phyloP scores from a whole-genome alignment of 2,888 invertebrate genomes.

The Diplolepis rosae region DNA sequence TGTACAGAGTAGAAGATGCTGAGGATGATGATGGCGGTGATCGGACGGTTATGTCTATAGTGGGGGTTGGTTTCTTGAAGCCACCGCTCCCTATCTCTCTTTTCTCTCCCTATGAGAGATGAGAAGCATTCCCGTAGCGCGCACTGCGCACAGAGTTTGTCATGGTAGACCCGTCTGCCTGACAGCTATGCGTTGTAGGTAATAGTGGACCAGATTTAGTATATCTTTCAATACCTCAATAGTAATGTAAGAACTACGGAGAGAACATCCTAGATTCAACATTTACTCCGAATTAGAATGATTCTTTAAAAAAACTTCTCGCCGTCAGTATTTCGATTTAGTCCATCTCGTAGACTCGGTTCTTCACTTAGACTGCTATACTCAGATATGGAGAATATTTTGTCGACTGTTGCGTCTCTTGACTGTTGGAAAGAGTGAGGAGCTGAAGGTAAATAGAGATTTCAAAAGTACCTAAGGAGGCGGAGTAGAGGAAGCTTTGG shows the following conservation, averaged over 20 bases:
- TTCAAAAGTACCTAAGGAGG: slow-evolving; percentile 44
- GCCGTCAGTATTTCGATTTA: too few relatives aligned
- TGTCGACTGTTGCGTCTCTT: not conserved
- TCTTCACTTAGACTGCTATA: not conserved
- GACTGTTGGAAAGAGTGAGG: slow-evolving; percentile 41
- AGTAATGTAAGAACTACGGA: not conserved
- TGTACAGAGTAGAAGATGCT: slow-evolving; percentile 53
- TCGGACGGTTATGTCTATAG: slow-evolving; percentile 47
- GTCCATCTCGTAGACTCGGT: not conserved
- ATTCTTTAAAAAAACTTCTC: too few relatives aligned
- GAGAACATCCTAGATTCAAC: too few relatives aligned
- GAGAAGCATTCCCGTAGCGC: slow-evolving; percentile 61
- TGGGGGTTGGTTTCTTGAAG: slow-evolving; percentile 59
- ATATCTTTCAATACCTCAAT: slow-evolving; percentile 41
- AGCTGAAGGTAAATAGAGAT: not conserved
- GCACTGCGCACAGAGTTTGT: slow-evolving; percentile 69
- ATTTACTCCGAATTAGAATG: too few relatives aligned
- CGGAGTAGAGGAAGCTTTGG: slow-evolving; percentile 45
- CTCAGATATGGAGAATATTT: not conserved
- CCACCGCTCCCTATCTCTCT: slow-evolving; percentile 48
- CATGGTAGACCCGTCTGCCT: slow-evolving; percentile 68
- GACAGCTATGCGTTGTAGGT: slow-evolving; percentile 62
- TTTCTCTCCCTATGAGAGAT: slow-evolving; percentile 61
- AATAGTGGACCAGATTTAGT: slow-evolving; percentile 54
- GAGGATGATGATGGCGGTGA: slow-evolving; percentile 59